Conservation (phyloP, 2,797 vertebrate genomes). For the Chromis chromis region DNA sequence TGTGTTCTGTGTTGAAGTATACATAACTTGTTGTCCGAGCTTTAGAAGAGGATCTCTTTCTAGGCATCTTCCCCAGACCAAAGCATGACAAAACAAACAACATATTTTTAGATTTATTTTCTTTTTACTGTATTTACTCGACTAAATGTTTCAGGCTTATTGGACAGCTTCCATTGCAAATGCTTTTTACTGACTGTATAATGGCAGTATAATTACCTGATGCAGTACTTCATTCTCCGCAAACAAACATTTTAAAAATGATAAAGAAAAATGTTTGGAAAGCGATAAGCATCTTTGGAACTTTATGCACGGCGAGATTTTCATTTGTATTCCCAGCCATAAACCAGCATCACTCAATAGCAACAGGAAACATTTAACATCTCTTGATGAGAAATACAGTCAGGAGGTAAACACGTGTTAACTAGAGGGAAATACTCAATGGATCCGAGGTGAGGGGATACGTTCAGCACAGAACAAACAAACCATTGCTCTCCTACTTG, state of each 20-base stretch:
- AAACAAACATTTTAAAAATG: constrained; percentile 44
- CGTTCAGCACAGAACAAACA: constrained; percentile 88
- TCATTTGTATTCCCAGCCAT: constrained; percentile 50
- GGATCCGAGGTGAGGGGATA: constrained; percentile 76
- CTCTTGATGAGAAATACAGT: constrained; percentile 51
- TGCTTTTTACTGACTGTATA: constrained; percentile 26
- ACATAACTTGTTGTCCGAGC: constrained; percentile 47
- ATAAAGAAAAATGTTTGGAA: constrained; percentile 33
- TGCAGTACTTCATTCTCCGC: constrained; percentile 5
- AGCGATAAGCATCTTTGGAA: constrained; percentile 30
- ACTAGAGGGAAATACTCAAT: constrained; percentile 49
- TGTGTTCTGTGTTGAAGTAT: constrained; percentile 84
- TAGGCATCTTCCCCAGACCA: constrained; percentile 16
- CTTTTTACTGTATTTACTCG: constrained; percentile 35
- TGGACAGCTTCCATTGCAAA: constrained; percentile 30
- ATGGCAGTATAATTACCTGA: constrained; percentile 35
- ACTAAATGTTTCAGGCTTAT: constrained; percentile 28
- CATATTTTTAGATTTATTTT: constrained; percentile 37
- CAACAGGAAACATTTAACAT: constrained; percentile 63
- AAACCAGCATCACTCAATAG: constrained; percentile 38
- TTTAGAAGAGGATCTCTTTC: constrained; percentile 17
- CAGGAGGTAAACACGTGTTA: constrained; percentile 64
- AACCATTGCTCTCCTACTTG: constrained; percentile 85
- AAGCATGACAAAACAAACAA: constrained; percentile 30
- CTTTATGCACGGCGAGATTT: constrained; percentile 37